Evolutionary conservation across 2,888 invertebrate genomes (phyloP).

Genomic region (Pelosia muscerda): DNA sequence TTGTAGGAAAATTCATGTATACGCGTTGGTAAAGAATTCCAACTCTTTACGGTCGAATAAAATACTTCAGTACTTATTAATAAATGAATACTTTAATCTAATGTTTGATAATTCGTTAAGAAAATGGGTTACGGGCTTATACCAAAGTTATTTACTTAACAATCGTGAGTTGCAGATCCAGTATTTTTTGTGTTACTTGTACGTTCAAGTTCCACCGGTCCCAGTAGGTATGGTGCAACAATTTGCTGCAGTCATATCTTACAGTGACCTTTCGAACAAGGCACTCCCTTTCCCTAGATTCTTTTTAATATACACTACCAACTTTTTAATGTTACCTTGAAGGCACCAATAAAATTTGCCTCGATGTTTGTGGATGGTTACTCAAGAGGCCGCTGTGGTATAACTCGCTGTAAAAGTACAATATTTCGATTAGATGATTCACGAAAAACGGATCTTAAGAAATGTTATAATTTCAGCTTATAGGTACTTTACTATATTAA

Average conservation of each 20-base stretch:
- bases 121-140: neutral
- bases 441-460: slow-evolving; percentile 10
- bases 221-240: slow-evolving; percentile 15
- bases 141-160: slow-evolving; percentile 6
- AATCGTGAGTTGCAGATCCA: slow-evolving; percentile 20
- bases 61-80: no score
- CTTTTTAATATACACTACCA: slow-evolving; percentile 24
- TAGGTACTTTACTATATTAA: neutral
- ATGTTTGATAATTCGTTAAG: neutral
- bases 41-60: no score
- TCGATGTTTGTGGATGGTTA: slow-evolving; percentile 10
- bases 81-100: no score
- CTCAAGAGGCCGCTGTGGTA: slow-evolving; percentile 9
- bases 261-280: slow-evolving; percentile 31
- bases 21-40: no score
- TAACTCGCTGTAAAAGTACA: slow-evolving; percentile 7
- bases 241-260: slow-evolving; percentile 16
- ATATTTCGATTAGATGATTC: slow-evolving; percentile 26
- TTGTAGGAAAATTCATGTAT: no score
- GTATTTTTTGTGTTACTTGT: neutral
- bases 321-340: slow-evolving; percentile 26
- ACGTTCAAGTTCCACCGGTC: slow-evolving; percentile 28
- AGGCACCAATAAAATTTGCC: slow-evolving; percentile 14
- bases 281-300: slow-evolving; percentile 33
- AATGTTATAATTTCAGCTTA: neutral